phyloP scores from a whole-genome alignment of 2,113 vertebrate genomes.

The Xenopus borealis region DNA sequence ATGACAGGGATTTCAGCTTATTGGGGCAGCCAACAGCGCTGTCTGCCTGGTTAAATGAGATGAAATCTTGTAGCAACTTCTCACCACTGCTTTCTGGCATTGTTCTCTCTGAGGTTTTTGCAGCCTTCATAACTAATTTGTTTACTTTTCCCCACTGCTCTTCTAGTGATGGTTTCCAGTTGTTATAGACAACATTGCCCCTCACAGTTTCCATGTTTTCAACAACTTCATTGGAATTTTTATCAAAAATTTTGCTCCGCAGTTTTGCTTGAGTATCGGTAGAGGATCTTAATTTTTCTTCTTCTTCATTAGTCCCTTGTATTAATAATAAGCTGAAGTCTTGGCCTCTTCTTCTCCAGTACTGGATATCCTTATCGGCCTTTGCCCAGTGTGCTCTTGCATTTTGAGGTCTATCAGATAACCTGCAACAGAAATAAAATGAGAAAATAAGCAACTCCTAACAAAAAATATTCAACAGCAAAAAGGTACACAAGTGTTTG shows the following conservation, averaged over 20 bases:
- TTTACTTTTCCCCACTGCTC: conserved; percentile 79
- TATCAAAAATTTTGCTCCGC: conserved; percentile 42
- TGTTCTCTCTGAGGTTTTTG: conserved; percentile 77
- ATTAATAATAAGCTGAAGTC: conserved; percentile 78
- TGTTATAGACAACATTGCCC: conserved; percentile 69
- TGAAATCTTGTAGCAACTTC: conserved; percentile 74
- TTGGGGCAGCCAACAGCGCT: conserved; percentile 60
- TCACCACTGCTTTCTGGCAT: conserved; percentile 78
- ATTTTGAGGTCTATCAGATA: conserved; percentile 72
- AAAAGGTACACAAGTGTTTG: no score
- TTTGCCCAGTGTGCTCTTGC: conserved; percentile 70
- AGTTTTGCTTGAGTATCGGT: conserved; percentile 63
- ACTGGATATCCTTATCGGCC: conserved; percentile 73
- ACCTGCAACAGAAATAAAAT: conserved; percentile 67
- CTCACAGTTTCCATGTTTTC: conserved; percentile 69
- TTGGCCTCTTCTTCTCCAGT: conserved; percentile 84
- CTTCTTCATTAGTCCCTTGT: conserved; percentile 67
- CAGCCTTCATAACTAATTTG: conserved; percentile 77
- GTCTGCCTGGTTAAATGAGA: conserved; percentile 69
- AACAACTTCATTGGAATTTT: conserved; percentile 64
- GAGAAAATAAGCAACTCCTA: background rate
- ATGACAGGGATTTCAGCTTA: conserved; percentile 80
- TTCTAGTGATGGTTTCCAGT: conserved; percentile 62
- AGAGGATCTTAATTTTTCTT: conserved; percentile 68
- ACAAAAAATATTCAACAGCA: no score